Base-by-base conservation (phyloP, 2,113 vertebrate species). In the Pogona vitticeps region DNA sequence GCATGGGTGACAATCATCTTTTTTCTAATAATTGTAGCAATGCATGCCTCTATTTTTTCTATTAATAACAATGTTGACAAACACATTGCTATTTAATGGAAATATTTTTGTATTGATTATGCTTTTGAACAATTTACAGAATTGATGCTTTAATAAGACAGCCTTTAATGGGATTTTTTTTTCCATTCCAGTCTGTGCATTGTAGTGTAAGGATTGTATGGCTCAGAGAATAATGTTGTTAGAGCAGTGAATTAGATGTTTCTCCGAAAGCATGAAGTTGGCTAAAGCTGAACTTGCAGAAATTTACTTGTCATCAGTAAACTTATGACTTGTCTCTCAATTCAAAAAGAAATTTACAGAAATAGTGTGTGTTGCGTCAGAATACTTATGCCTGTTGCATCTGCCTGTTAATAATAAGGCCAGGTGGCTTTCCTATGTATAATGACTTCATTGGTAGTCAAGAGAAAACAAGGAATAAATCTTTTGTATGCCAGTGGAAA, bases 1-100 rank as follows among this genome's bases (percentile, higher is more conserved):
- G 58, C 59, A 63, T 28, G 42, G 13, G 42, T 52, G 12, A 52
- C 14, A 91, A 92, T 92, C 86, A 93, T 91, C 90, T 6, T 46
- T 28, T 87, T 94, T 93, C 92, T 92, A 92, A 92, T 94, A 84
- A 92, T 93, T 86, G 88, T 95, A 92, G 86, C 76, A 89, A 91
- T 88, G 94, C 94, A 91, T 94, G 90, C 91, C 92, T 94, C 93
- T 93, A 94, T 93, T 94, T 91, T 93, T 90, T 91, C 91, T 93
- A 89, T 93, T 91, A 88, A 89, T 6, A 9, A 26, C 90, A 79
- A 93, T 92, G 88, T 91, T 93, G 92, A 86, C 80, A 92, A 91
- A 95, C 93, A 88, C 90, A 80, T 87, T 91, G 78, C 71, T 84
- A 79, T 90, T 88, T 87, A 91, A 65, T 83, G 79, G 26, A 91